A percentile compares a stretch with the other conserved stretches of the same genome.
These are phyloP conservation scores for Gephyroberyx darwinii DNA, from an alignment of 2,797 vertebrate genomes.

Conservation along the genomic window DNA sequence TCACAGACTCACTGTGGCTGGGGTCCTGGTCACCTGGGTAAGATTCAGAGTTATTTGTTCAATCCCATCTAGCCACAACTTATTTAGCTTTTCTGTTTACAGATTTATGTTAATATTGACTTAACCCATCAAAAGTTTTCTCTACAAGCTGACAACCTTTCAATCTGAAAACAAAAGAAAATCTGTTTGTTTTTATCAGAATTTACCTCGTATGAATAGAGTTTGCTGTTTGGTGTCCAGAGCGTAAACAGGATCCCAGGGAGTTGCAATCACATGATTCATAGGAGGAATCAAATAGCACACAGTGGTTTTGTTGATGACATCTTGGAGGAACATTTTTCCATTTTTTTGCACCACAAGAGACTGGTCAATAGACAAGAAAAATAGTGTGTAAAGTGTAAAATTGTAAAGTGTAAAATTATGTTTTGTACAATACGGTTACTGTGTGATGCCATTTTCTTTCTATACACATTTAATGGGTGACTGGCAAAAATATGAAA, in stretches of 20 bases:
- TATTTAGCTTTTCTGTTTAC: not conserved
- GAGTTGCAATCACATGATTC: slow-evolving; percentile 52
- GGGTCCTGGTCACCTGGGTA: slow-evolving; percentile 56
- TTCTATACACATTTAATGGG: not conserved
- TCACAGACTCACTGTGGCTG: slow-evolving; percentile 11
- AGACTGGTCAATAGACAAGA: slow-evolving; percentile 44
- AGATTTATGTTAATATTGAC: not conserved
- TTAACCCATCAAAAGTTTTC: not conserved
- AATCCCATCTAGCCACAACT: not conserved
- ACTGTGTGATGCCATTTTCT: not conserved
- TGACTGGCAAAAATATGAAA: not conserved
- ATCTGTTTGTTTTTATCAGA: not conserved
- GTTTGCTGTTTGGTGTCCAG: slow-evolving; percentile 50
- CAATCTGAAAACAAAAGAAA: not conserved
- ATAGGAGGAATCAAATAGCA: slow-evolving; percentile 61
- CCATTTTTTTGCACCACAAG: slow-evolving; percentile 72
- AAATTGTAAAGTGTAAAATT: not conserved
- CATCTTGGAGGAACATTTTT: slow-evolving; percentile 66
- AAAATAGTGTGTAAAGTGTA: not conserved
- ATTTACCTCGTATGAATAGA: slow-evolving; percentile 70
- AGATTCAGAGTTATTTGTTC: not conserved
- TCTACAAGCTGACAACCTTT: not conserved
- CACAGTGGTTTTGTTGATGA: slow-evolving; percentile 51
- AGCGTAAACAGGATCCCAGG: slow-evolving; percentile 65
- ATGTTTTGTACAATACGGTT: not conserved